Evolutionary conservation across 2,797 vertebrate species (phyloP).

Genomic region (Vipera latastei): DNA sequence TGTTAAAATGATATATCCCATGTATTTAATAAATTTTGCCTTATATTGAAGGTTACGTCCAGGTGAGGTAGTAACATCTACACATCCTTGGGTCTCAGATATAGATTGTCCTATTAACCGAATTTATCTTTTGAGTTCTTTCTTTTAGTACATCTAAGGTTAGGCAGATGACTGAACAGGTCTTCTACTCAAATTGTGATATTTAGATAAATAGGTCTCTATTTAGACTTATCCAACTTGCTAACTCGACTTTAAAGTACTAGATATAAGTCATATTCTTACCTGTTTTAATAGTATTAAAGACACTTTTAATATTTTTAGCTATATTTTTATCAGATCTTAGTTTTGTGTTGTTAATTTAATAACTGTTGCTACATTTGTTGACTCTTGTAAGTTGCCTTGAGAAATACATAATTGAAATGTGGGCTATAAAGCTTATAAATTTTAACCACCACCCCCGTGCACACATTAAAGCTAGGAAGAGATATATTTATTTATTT

Average conservation of each 20-base stretch:
- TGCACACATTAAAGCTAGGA: neutral
- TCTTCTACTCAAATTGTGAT: neutral
- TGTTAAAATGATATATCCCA: neutral
- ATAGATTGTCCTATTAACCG: neutral
- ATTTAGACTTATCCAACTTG: neutral
- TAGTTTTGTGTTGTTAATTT: neutral
- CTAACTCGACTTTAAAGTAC: neutral
- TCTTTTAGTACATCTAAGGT: neutral
- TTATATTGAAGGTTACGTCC: neutral
- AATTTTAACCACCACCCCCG: neutral
- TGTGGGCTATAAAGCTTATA: neutral
- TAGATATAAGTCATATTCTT: neutral
- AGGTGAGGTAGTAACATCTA: neutral
- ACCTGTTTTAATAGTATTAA: neutral
- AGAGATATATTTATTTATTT: too few relatives aligned
- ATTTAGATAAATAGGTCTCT: too few relatives aligned
- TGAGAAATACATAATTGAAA: neutral
- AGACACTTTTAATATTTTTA: neutral
- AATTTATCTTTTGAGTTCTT: neutral
- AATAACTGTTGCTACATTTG: neutral
- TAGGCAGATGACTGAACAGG: neutral
- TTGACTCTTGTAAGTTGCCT: neutral
- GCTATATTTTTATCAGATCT: neutral
- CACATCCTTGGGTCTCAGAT: neutral
- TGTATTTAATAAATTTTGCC: neutral